Conservation (phyloP, 1,140 invertebrate genomes). For the Drosophila bipectinata region DNA sequence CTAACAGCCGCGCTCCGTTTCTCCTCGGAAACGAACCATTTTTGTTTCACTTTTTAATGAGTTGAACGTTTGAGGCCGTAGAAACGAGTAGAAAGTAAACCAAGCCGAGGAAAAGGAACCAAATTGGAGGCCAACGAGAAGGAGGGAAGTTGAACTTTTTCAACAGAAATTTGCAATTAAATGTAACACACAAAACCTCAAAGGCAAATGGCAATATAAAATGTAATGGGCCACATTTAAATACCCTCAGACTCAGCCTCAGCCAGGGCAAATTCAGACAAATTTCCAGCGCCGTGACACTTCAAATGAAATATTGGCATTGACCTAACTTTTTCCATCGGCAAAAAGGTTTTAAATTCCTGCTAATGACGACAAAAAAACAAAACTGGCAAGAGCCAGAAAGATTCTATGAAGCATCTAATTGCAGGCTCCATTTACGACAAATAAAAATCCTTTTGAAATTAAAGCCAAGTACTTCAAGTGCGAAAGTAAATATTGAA, state of each 20-base stretch:
- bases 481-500: conserved; percentile 29
- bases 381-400: neutral
- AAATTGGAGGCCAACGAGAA: neutral
- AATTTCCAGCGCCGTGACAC: conserved; percentile 56
- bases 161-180: conserved; percentile 72
- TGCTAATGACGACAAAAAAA: conserved; percentile 47
- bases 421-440: conserved; percentile 64
- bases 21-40: neutral
- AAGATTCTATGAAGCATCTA: conserved; percentile 37
- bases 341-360: conserved; percentile 62
- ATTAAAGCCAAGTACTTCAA: conserved; percentile 41
- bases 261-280: conserved; percentile 41
- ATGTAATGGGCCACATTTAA: conserved; percentile 70
- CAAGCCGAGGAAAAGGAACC: conserved; percentile 22
- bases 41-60: conserved; percentile 66
- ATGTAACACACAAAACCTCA: conserved; percentile 70
- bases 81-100: conserved; percentile 14
- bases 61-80: conserved; percentile 46
- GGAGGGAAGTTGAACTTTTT: conserved; percentile 37
- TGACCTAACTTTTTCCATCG: conserved; percentile 33
- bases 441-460: conserved; percentile 54
- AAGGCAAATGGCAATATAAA: conserved; percentile 76
- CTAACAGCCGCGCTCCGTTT: conserved; percentile 8
- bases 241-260: conserved; percentile 17
- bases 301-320: conserved; percentile 69